These are phyloP conservation scores for Semnornis frantzii DNA, from an alignment of 2,113 vertebrate genomes.

Conservation along the genomic window DNA sequence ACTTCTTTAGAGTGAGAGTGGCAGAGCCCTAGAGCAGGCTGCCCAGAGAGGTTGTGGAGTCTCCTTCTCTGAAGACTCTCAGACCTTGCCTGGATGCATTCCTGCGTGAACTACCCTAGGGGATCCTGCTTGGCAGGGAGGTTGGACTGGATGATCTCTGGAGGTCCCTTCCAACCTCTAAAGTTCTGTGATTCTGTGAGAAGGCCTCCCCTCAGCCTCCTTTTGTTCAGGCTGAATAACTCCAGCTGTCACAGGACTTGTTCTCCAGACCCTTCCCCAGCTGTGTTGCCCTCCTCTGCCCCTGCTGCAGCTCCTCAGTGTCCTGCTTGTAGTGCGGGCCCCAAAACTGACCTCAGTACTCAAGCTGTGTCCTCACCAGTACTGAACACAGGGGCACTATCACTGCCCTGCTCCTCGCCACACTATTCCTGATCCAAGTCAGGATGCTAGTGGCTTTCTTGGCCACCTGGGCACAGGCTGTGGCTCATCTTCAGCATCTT, in stretches of 20 bases:
- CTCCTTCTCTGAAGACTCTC: too few species aligned
- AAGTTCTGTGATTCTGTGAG: too few species aligned
- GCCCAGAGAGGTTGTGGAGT: too few species aligned
- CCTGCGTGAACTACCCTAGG: too few species aligned
- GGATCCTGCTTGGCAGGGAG: too few species aligned
- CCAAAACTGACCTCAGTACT: not conserved
- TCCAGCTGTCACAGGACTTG: not conserved
- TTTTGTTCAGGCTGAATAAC: not conserved
- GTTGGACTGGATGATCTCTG: too few species aligned
- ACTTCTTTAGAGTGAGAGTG: too few species aligned
- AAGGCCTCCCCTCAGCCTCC: not conserved
- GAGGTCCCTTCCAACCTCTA: too few species aligned
- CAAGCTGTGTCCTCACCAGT: not conserved
- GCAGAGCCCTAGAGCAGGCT: too few species aligned
- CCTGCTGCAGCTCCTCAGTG: not conserved
- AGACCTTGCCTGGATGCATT: too few species aligned
- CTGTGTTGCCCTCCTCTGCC: not conserved
- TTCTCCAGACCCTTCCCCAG: not conserved
- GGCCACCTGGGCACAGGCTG: not conserved
- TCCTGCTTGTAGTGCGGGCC: not conserved
- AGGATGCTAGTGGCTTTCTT: not conserved
- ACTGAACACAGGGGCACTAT: not conserved
- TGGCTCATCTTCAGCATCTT: not conserved
- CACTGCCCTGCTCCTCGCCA: not conserved
- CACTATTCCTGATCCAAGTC: not conserved